These are phyloP conservation scores for Limnothrissa miodon DNA, from an alignment of 2,113 vertebrate genomes.

Conservation along the genomic window DNA sequence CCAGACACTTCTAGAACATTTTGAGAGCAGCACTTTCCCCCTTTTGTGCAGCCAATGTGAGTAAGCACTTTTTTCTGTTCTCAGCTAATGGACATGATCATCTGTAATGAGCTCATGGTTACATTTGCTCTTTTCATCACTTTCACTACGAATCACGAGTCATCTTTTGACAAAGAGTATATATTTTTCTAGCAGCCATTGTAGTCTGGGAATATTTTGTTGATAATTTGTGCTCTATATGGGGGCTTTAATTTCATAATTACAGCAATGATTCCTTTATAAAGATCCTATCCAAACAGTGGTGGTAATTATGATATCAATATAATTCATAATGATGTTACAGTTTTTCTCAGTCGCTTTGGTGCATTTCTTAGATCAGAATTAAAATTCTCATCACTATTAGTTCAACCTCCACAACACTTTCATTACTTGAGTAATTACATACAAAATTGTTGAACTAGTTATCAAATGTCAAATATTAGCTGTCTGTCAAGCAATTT, in stretches of 20 bases:
- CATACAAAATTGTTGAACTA: too few relatives aligned
- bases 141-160: background rate
- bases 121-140: background rate
- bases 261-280: background rate
- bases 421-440: too few relatives aligned
- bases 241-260: background rate
- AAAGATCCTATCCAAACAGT: background rate
- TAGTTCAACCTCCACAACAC: too few relatives aligned
- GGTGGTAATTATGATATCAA: background rate
- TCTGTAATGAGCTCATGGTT: background rate
- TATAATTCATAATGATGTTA: background rate
- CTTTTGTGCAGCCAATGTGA: background rate
- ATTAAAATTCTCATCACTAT: too few relatives aligned
- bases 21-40: background rate
- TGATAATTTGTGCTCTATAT: background rate
- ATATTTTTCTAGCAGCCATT: background rate
- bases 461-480: too few relatives aligned
- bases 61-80: constrained; percentile 31
- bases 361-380: too few relatives aligned
- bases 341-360: too few relatives aligned
- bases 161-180: background rate
- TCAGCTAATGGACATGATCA: background rate
- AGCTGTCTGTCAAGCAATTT: too few relatives aligned
- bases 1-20: constrained; percentile 1
- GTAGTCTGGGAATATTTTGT: background rate